Evolutionary conservation across 2,888 invertebrate genomes (phyloP).

Genomic region (Acanthosoma haemorrhoidale): DNA sequence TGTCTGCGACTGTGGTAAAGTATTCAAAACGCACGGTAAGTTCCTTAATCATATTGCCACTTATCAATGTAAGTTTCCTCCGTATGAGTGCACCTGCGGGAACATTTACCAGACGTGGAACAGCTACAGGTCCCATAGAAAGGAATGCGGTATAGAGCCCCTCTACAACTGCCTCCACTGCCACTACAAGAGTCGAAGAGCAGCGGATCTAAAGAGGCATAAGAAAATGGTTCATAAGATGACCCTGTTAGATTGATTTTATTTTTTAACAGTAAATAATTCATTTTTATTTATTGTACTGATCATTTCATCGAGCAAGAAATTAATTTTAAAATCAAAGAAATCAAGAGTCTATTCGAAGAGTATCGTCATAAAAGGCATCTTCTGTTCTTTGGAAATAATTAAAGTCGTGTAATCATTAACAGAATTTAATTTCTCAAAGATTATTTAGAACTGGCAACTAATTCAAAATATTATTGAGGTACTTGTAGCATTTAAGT

Average conservation of each 20-base stretch:
- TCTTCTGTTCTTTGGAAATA: no score
- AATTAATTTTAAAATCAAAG: no score
- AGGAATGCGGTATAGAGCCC: constrained; percentile 31
- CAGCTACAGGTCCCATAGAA: constrained; percentile 26
- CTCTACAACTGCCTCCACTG: constrained; percentile 29
- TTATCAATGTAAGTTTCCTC: constrained; percentile 1
- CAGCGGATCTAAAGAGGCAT: constrained; percentile 31
- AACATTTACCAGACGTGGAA: background rate
- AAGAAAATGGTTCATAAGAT: constrained; percentile 11
- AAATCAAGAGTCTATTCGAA: no score
- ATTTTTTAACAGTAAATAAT: no score
- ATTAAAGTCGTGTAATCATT: no score
- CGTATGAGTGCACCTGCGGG: background rate
- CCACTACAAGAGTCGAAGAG: constrained; percentile 31
- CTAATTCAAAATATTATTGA: no score
- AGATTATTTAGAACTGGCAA: no score
- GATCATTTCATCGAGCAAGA: no score
- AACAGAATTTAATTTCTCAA: no score
- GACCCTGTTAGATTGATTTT: background rate
- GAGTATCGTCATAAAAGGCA: no score
- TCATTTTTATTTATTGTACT: no score
- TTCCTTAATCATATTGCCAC: constrained; percentile 3
- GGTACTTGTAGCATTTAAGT: no score
- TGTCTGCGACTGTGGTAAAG: constrained; percentile 29
- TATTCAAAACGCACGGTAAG: constrained; percentile 26